These are phyloP conservation scores for Ptilodon capucinus DNA, from an alignment of 2,888 invertebrate species.

Conservation along the genomic window DNA sequence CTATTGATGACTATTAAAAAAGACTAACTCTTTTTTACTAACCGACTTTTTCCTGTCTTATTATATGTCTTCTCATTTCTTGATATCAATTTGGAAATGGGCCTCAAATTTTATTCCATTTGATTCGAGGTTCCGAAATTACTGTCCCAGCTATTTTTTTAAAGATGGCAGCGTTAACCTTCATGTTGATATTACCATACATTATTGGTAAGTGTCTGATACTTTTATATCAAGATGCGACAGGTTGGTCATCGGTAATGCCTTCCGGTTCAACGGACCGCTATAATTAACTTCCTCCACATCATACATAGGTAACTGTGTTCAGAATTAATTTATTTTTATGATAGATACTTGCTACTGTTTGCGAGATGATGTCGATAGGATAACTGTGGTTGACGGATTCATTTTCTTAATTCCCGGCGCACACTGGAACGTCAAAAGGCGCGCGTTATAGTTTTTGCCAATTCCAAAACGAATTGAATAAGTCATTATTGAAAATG, in stretches of 20 bases:
- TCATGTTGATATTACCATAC: neutral
- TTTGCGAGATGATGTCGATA: neutral
- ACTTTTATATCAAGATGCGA: neutral
- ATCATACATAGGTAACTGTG: conserved; percentile 23
- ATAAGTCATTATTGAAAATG: too few species aligned
- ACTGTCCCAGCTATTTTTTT: neutral
- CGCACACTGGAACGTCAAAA: too few species aligned
- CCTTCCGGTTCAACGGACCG: conserved; percentile 29
- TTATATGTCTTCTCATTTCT: too few species aligned
- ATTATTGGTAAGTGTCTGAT: neutral
- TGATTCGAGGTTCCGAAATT: neutral
- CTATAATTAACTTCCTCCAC: conserved; percentile 35
- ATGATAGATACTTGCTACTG: conserved; percentile 9
- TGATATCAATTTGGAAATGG: too few species aligned
- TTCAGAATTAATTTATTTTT: conserved; percentile 26
- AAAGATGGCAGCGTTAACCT: neutral
- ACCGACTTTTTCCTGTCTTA: too few species aligned
- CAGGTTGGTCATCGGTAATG: conserved; percentile 17
- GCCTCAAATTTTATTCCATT: neutral
- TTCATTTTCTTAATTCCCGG: too few species aligned
- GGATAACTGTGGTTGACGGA: neutral
- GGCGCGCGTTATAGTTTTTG: too few species aligned
- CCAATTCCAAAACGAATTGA: too few species aligned
- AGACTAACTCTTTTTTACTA: too few species aligned
- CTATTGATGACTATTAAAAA: too few species aligned